Base-by-base conservation (phyloP, 2,888 invertebrate genomes). In the Andrena trimmerana region DNA sequence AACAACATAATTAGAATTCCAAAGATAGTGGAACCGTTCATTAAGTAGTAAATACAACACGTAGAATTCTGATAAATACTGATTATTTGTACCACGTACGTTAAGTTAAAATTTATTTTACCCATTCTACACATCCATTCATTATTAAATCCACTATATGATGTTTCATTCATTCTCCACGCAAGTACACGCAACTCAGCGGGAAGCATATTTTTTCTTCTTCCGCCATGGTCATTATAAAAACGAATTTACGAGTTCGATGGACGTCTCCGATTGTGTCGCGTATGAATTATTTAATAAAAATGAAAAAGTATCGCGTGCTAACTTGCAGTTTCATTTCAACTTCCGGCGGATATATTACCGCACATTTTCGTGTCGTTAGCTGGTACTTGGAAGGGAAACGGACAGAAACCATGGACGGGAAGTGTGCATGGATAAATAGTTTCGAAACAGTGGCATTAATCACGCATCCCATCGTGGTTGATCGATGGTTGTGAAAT, bases 241-340 rank as follows among this genome's bases (percentile, higher is more conserved):
- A 63, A 73, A 78, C 36, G 68, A 76, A 84, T 88, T 82, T 83
- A 88, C 84, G 86, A 82, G 78, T 76, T 71, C 69, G 76, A 88
- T 78, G 59, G 29, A 68, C 71, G 65, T 63, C 20, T 33, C 57
- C 57, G 82, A 73, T 76, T 72, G n/a, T n/a, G 50, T 66, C 74
- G 33, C 4, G 48, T n/a, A 50, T 75, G 71, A 79, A 83, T 72
- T 78, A 78, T 83, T 83, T 75, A 83, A 67, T 48, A 74, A 79
- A 84, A 83, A 75, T 72, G 84, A 69, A 48, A 68, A 68, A 60
- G 62, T 72, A 42, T 84, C 54, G 84, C 84, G 83, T 84, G 84
- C 57, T 54, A 36, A 65, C 60, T 65, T 36, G 67, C 69, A 71
- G 57, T 84, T 75, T 69, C 71, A 74, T 71, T 74, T 36, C n/a